Evolutionary conservation across 2,888 invertebrate genomes (phyloP), one percentile per base, ranked within the genome.

Genomic region (Drosophila mimica): DNA sequence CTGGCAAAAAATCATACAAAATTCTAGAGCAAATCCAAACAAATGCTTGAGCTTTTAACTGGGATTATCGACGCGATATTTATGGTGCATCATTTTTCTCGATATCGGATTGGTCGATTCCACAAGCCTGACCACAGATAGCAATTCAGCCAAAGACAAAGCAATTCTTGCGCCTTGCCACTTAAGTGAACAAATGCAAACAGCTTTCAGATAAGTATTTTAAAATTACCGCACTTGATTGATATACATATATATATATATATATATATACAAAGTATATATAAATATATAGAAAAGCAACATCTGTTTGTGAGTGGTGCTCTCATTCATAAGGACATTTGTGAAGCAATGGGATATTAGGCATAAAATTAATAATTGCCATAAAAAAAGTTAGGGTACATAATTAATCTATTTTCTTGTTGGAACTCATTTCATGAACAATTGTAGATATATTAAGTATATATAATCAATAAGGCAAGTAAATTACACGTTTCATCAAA

Each of bases 41-140:
- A 87, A 87, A 87, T 87, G 87, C 81, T 85, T 75, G 81, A 73
- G 88, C 87, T 87, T 87, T 87, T 88, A 87, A 88, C 74, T 80
- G 74, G 84, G 88, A 87, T 87, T 87, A 87, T 87, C 88, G 87
- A 70, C 76, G 74, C 81, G 81, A 79, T 88, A 84, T 88, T 87
- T 86, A 87, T 87, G 81, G 84, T 73, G 74, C 75, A 78, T 76
- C 79, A 83, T 86, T 84, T 83, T 74, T 86, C 87, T 84, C 69
- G 36, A 46, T 71, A 74, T 60, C 69, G 65, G 79, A 77, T 54
- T 62, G 59, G 28, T 48, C 25, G 56, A 49, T 68, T 34, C 30
- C 56, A 61, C 60, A 31, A 31, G 52, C 54, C 64, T 78, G 71
- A 75, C 77, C 74, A 53, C 74, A 77, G 17, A 40, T 48, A 53